A percentile compares a stretch with the other conserved stretches of the same genome.
Evolutionary conservation across 2,113 vertebrate species (phyloP).

Genomic region (Caranx melampygus): DNA sequence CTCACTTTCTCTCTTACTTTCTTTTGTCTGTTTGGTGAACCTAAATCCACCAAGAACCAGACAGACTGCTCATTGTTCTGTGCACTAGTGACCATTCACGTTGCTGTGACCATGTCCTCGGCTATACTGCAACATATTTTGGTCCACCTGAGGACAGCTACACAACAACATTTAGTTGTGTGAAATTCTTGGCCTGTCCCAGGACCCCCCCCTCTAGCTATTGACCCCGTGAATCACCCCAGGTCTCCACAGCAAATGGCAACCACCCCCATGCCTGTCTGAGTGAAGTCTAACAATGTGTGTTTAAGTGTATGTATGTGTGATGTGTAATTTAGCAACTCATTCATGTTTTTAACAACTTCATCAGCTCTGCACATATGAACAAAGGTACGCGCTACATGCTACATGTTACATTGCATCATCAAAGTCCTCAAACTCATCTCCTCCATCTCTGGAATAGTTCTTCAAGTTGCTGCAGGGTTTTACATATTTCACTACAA

Average conservation of each 20-base stretch:
- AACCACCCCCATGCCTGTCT: neutral
- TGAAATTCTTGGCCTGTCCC: neutral
- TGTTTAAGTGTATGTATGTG: neutral
- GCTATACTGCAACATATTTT: neutral
- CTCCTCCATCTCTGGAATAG: neutral
- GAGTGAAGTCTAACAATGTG: neutral
- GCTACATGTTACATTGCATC: neutral
- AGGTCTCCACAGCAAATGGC: neutral
- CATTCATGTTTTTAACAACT: neutral
- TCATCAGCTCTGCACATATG: neutral
- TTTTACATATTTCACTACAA: neutral
- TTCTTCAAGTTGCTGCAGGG: neutral
- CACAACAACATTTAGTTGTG: neutral
- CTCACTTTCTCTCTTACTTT: neutral
- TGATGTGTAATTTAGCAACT: neutral
- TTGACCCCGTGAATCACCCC: neutral
- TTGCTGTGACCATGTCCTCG: neutral
- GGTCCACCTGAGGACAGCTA: neutral
- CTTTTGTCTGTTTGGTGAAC: neutral
- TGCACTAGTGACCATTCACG: neutral
- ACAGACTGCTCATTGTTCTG: conserved; percentile 47
- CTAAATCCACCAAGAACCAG: conserved; percentile 29
- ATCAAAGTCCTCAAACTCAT: neutral
- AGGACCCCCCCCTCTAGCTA: neutral
- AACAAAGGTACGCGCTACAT: neutral